Base-by-base conservation (phyloP, 2,797 vertebrate species). In the Enteromius treurensis region DNA sequence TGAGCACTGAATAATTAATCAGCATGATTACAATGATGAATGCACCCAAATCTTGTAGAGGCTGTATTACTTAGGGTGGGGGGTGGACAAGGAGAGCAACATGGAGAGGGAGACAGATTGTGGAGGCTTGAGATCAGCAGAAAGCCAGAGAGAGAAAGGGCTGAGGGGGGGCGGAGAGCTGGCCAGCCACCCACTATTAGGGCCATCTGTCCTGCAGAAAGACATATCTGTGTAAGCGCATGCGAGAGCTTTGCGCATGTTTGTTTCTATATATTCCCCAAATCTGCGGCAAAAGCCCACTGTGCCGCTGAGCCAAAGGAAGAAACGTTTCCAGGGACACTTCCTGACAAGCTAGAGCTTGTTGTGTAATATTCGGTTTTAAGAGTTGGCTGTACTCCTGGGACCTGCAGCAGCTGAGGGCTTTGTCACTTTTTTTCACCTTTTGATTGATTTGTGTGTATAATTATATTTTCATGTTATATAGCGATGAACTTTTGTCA, bases 1-100 rank as follows among this genome's bases (percentile, higher is more conserved):
- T 90, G 91, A 93, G 88, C 87, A 86, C 90, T 92, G 93, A 94
- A 95, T 95, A 94, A 94, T 94, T 95, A 91, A 95, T 85, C 86
- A 92, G 86, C 88, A 89, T 93, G 93, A 95, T 94, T 93, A 94
- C 91, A 88, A 86, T 94, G 93, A 95, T 93, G 90, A 93, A 94
- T 93, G 93, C 87, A 80, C 88, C 85, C 86, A 90, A 92, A 88
- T 92, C 90, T 90, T 86, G 81, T 90, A 75, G 65, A 55, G 37
- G 62, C 90, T 89, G 90, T 89, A 91, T 88, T 84, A 86, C 88
- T 82, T 79, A 32, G 60, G 86, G 78, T 84, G 87, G 87, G 84
- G 84, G 89, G 80, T 81, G 83, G 84, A 76, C 3, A 80, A 73
- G 88, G 89, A 92, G 86, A 86, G 81, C 68, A 87, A 83, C 89